Evolutionary conservation across 2,113 vertebrate species (phyloP).

Genomic region (Percopsis transmontana): DNA sequence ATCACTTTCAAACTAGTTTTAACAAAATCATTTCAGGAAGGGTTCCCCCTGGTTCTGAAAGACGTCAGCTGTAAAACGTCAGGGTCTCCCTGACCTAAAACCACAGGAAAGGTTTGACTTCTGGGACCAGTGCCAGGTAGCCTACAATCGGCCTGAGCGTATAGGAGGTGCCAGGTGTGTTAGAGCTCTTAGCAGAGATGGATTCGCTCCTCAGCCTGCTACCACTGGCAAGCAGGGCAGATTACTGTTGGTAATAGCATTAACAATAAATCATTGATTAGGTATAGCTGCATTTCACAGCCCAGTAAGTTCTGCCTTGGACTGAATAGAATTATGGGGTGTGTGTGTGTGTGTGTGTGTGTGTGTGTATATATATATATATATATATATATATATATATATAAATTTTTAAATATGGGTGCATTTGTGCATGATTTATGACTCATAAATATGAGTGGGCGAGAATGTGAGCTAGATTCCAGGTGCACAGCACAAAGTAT

Average conservation of each 20-base stretch:
- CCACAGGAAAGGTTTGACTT: conserved; percentile 26
- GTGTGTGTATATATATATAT: no score
- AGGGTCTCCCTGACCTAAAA: conserved; percentile 10
- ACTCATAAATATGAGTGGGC: conserved; percentile 39
- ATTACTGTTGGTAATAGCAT: no score
- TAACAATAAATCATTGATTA: no score
- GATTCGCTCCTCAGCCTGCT: conserved; percentile 6
- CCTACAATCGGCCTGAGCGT: not conserved
- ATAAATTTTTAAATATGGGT: no score
- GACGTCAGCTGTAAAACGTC: conserved; percentile 18
- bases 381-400: no score
- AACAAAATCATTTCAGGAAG: no score
- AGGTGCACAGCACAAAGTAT: conserved; percentile 16
- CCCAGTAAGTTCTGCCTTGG: conserved; percentile 2
- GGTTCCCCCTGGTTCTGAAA: not conserved
- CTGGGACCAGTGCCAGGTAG: conserved; percentile 15
- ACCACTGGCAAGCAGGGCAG: not conserved
- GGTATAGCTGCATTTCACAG: not conserved
- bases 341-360: no score
- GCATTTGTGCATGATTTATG: conserved; percentile 31
- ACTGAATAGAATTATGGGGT: not conserved
- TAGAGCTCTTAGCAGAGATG: conserved; percentile 10
- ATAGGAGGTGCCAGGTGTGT: conserved; percentile 13
- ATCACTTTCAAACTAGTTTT: conserved; percentile 7
- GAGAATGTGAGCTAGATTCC: conserved; percentile 17